Percentiles rank a stretch among this genome's conserved stretches.
phyloP scores from a whole-genome alignment of 2,113 vertebrate genomes.

The Nicator chloris region DNA sequence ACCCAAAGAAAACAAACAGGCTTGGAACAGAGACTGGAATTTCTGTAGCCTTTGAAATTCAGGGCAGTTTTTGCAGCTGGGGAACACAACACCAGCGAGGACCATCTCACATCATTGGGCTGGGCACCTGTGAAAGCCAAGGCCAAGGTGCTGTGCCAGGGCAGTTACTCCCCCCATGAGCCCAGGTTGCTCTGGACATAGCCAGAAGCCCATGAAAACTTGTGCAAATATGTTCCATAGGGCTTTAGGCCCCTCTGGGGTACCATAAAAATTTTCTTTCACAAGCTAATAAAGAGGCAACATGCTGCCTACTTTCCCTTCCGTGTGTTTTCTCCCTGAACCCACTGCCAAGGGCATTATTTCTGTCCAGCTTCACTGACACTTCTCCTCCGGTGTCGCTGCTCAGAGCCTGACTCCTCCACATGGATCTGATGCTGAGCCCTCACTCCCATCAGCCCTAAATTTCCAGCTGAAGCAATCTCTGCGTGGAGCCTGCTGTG shows the following conservation, averaged over 20 bases:
- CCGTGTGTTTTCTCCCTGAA: background rate
- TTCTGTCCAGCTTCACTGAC: background rate
- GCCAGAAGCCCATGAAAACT: background rate
- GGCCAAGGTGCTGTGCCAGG: background rate
- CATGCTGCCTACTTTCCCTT: background rate
- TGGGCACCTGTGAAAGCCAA: background rate
- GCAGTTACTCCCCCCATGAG: background rate
- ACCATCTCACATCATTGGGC: accelerated
- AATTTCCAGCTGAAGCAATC: background rate
- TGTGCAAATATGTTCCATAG: background rate
- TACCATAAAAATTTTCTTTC: background rate
- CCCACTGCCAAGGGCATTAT: background rate
- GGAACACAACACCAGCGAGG: accelerated
- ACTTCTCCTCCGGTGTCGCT: background rate
- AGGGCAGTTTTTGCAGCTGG: background rate
- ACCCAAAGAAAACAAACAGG: constrained; percentile 16
- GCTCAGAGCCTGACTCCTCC: background rate
- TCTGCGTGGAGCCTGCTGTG: background rate
- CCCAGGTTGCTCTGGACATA: background rate
- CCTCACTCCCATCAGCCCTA: background rate
- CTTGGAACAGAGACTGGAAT: background rate
- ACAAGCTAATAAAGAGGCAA: background rate
- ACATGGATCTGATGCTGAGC: background rate
- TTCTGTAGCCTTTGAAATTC: background rate
- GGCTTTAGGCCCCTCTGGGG: background rate